Evolutionary conservation across 2,797 vertebrate species (phyloP), one percentile per base, ranked within the genome.

Genomic region (Anas acuta): DNA sequence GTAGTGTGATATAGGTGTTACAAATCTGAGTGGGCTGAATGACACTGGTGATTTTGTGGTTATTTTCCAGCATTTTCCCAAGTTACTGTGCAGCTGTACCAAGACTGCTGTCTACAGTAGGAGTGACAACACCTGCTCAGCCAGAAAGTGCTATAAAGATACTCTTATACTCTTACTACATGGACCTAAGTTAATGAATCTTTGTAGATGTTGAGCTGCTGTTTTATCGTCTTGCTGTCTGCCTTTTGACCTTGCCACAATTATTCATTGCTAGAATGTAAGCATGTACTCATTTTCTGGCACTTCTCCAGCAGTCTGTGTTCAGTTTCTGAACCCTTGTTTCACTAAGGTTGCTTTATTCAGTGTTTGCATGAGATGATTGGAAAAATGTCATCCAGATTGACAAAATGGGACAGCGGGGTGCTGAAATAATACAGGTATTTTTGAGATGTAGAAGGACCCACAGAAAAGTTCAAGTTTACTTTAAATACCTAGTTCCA

Each of bases 91-190:
- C 33, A 39, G 43, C 14, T 26, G 14, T 53, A 41, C 20, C 17
- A 9, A 0, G 10, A 6, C 3, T 4, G 4, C 10, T 3, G 9
- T 5, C 37, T 1, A 3, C 13, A 6, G 17, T 0, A 2, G 11
- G 5, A 47, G 9, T 4, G 13, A 23, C 0, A 2, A 22, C 0
- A 2, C 20, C 26, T 3, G 43, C 21, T 32, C n/a, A 0, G 0
- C 30, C 37, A 0, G 0, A 2, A 37, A 13, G 47, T 6, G 15
- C 43, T 7, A 4, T 9, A 0, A 0, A 11, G 53, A n/a, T 20
- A 5, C 2, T 0, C 16, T 47, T n/a, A 28, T 6, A 7, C 8
- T 18, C 43, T 45, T 45, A 45, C 18, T 45, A 23, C 4, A 2
- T 7, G 6, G 10, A 5, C 39, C 18, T 16, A 13, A 9, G 6